Conservation (phyloP, 2,888 invertebrate genomes). For the Tenthredo amoena region DNA sequence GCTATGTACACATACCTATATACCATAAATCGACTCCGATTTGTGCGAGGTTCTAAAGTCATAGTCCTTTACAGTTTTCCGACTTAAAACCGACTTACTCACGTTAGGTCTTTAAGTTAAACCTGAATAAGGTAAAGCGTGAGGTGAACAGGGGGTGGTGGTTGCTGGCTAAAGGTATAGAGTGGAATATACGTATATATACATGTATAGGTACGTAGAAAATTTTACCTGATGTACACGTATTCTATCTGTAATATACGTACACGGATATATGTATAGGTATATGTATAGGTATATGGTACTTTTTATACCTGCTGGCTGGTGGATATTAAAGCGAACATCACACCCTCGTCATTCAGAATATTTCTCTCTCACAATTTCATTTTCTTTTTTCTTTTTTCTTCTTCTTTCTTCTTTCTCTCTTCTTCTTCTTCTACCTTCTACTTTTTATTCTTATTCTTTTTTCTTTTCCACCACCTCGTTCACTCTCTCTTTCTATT, state of each 20-base stretch:
- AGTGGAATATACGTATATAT: not conserved
- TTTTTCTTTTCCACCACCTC: slow-evolving; percentile 43
- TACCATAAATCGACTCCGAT: not conserved
- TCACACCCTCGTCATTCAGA: slow-evolving; percentile 76
- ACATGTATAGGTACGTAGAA: not conserved
- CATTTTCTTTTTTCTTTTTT: slow-evolving; percentile 40
- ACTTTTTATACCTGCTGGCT: slow-evolving; percentile 71
- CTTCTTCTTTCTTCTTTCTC: slow-evolving; percentile 41
- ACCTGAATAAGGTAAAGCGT: not conserved
- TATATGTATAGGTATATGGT: not conserved
- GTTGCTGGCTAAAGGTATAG: not conserved
- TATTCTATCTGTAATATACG: not conserved
- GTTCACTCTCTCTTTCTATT: not conserved
- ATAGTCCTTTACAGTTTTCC: not conserved
- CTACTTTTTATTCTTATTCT: slow-evolving; percentile 52
- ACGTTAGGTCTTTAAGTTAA: not conserved
- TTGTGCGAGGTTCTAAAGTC: slow-evolving; percentile 1
- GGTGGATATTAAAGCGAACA: slow-evolving; percentile 77
- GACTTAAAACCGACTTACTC: not conserved
- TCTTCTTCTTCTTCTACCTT: not conserved
- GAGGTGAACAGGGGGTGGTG: no score
- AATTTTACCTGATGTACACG: no score
- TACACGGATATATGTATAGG: not conserved
- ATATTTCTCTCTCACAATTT: slow-evolving; percentile 44
- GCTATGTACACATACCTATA: no score